Base-by-base conservation (phyloP, 2,113 vertebrate genomes). In the Trichomycterus rosablanca region DNA sequence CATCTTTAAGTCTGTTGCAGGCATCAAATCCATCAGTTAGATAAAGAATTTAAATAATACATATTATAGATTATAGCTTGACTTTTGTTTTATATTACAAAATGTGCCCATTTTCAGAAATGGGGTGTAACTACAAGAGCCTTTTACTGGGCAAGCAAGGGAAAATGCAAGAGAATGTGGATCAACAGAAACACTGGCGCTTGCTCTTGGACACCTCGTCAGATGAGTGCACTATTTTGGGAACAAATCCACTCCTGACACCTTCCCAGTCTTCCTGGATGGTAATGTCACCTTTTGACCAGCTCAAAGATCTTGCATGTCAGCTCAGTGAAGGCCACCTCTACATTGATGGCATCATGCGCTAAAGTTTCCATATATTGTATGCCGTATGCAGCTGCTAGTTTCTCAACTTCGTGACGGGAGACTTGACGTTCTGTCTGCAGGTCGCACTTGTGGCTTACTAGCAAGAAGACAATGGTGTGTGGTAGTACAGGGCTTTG, bases 251-350 rank as follows among this genome's bases (percentile, higher is more conserved):
- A 0, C 95, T 98, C 88, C 95, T 95, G 68, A 98, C 94, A 20
- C 95, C 95, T 83, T 98, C 95, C 95, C 95, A 98, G 63, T 93
- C 94, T 66, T 97, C 95, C 81, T 97, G 93, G 84, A 98, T 95
- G 12, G 88, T 89, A 75, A 98, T 95, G 43, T 98, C 93, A n/a
- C 95, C 95, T 82, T 66, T 89, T 93, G 59, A 98, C 94, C 77
- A 95, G 88, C 84, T 94, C 92, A 2, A 95, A 96, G 74, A 98
- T 97, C 64, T 97, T 93, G 62, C 85, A 87, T 1, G 94, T 98
- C 79, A 98, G 89, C 55, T 98, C 94, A 39, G 93, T 94, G 78
- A 98, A 98, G 26, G 93, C 95, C 82, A 93, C 93, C 85, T 98
- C 95, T 75, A 98, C 94, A 0, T 98, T 98, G 73, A 97, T 94